Conservation (phyloP, 1,140 invertebrate species). For the Drosophila pallidifrons region DNA sequence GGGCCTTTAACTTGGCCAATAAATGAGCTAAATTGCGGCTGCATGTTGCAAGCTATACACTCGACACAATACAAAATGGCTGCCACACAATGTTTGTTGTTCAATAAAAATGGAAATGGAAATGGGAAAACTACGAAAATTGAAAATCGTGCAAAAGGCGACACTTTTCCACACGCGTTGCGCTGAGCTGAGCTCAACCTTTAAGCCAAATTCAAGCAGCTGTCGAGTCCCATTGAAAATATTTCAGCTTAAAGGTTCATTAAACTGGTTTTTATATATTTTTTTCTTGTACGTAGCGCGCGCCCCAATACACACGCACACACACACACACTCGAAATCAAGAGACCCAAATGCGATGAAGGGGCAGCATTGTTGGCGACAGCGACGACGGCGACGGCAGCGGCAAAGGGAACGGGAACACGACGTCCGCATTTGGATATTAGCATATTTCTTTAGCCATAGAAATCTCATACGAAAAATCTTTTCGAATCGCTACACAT, state of each 20-base stretch:
- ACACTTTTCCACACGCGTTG: constrained; percentile 34
- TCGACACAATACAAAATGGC: constrained; percentile 57
- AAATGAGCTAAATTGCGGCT: constrained; percentile 41
- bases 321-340: constrained; percentile 25
- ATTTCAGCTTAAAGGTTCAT: constrained; percentile 81
- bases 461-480: constrained; percentile 77
- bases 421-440: constrained; percentile 58
- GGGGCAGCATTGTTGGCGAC: constrained; percentile 47
- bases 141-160: constrained; percentile 17
- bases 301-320: constrained; percentile 43
- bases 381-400: constrained; percentile 6
- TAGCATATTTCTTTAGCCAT: constrained; percentile 78
- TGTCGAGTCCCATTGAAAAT: constrained; percentile 64
- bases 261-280: constrained; percentile 78
- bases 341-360: constrained; percentile 63
- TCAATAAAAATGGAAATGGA: constrained; percentile 11
- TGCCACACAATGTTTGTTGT: constrained; percentile 36
- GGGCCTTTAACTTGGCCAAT: constrained; percentile 62
- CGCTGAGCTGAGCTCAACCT: constrained; percentile 24
- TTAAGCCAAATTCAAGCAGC: constrained; percentile 34
- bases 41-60: constrained; percentile 47
- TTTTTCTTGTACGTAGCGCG: constrained; percentile 38
- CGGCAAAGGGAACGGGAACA: constrained; percentile 21
- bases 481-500: constrained; percentile 76
- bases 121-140: constrained; percentile 10